Base-by-base conservation (phyloP, 2,888 invertebrate species). In the Sesia bembeciformis region DNA sequence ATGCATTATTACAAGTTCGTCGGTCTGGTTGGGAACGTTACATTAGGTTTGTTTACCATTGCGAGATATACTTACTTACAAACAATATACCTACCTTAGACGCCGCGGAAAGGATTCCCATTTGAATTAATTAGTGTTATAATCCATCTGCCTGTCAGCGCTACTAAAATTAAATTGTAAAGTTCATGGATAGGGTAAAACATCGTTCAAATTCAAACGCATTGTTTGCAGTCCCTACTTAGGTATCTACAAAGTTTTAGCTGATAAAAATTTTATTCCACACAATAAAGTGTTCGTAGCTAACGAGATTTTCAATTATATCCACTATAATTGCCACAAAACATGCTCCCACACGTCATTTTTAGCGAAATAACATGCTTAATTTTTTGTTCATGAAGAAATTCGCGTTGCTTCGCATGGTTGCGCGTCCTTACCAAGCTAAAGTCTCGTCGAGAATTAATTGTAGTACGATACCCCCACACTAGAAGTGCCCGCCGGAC, bases 401-500 rank as follows among this genome's bases (percentile, higher is more conserved):
- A 46, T 46, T 50, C 50, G 50, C 50, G 8, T 76, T 62, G 78
- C 77, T 75, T 62, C 62, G 59, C 62, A 58, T 78, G 77, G 75
- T 64, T 56, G 57, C 54, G 57, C 54, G 59, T 56, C 72, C 62
- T 75, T 60, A 62, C 56, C 54, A 61, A 70, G 65, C 70, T 72
- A 76, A 83, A 78, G 77, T 72, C 76, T 76, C 72, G 70, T 62
- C 64, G 75, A 75, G 79, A 80, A 84, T 82, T 85, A 87, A 85
- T 84, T 79, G 78, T 78, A 79, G 81, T 78, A 81, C 78, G 81
- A 81, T 80, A 78, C 77, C 70, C 74, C 5, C 74, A 72, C 75
- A 75, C 72, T 70, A 74, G 62, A 74, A 69, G 72, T 74, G 73
- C 70, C 74, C 68, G 70, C 68, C 70, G 66, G 65, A 68, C 68